Conservation (phyloP, 1,140 invertebrate species). For the Drosophila oshimai region DNA sequence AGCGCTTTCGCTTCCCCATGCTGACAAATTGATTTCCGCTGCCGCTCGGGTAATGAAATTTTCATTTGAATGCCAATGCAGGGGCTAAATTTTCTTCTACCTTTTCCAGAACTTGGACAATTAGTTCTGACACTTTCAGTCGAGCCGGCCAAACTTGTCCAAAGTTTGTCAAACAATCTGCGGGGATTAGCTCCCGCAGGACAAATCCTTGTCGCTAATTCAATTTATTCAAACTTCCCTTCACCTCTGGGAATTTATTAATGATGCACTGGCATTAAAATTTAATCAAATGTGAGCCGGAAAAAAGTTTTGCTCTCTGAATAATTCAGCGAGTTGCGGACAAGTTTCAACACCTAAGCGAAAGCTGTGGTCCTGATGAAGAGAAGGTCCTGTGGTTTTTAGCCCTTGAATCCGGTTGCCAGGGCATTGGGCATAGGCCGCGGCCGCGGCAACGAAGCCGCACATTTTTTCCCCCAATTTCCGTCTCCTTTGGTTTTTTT, state of each 20-base stretch:
- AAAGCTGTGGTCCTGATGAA: constrained; percentile 5
- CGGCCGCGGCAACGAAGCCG: constrained; percentile 46
- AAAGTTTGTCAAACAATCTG: constrained; percentile 58
- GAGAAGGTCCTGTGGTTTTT: constrained; percentile 5
- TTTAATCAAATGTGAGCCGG: constrained; percentile 66
- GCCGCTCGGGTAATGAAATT: constrained; percentile 55
- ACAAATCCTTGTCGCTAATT: constrained; percentile 51
- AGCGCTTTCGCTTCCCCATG: constrained; percentile 9
- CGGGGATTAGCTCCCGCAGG: constrained; percentile 32
- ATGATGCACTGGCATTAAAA: constrained; percentile 74
- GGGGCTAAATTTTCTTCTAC: neutral
- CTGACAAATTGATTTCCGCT: constrained; percentile 66
- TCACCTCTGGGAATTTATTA: constrained; percentile 61
- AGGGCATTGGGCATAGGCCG: constrained; percentile 22
- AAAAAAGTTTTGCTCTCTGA: constrained; percentile 51
- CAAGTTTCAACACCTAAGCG: constrained; percentile 69
- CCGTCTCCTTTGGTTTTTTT: constrained; percentile 16
- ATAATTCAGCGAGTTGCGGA: constrained; percentile 71
- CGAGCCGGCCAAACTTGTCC: constrained; percentile 41
- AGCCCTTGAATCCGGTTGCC: constrained; percentile 33
- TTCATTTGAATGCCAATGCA: constrained; percentile 35
- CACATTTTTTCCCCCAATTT: constrained; percentile 43
- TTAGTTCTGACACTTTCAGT: constrained; percentile 53
- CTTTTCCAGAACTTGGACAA: constrained; percentile 39
- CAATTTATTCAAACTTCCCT: constrained; percentile 55